phyloP scores from a whole-genome alignment of 2,888 invertebrate genomes.

The Rhorus exstirpatorius region DNA sequence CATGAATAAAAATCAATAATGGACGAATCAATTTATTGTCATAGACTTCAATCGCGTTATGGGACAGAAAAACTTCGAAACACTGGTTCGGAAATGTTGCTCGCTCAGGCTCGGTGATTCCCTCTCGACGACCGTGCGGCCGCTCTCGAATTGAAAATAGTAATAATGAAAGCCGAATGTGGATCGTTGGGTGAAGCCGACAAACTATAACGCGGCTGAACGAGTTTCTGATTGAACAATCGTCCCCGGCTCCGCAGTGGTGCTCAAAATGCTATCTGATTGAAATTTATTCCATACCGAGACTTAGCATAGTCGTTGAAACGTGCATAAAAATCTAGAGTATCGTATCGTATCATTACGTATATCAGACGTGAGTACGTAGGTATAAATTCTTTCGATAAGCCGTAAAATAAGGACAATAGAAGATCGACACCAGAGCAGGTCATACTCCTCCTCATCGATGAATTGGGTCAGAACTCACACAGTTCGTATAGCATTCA shows the following conservation, averaged over 20 bases:
- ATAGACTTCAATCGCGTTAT: neutral
- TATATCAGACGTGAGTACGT: neutral
- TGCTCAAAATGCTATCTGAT: constrained; percentile 58
- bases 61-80: neutral
- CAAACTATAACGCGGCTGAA: constrained; percentile 60
- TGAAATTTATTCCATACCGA: constrained; percentile 10
- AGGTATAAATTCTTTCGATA: constrained; percentile 30
- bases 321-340: neutral
- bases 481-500: constrained; percentile 15
- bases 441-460: constrained; percentile 61
- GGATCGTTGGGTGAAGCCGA: constrained; percentile 54
- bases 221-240: constrained; percentile 60
- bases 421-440: constrained; percentile 45
- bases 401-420: constrained; percentile 24
- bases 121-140: constrained; percentile 53
- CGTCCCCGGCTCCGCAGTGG: constrained; percentile 58
- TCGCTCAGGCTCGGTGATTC: constrained; percentile 32
- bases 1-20: neutral
- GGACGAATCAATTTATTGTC: constrained; percentile 33
- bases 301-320: neutral
- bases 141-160: constrained; percentile 63
- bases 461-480: constrained; percentile 67
- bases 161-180: constrained; percentile 68
- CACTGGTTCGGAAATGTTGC: constrained; percentile 43
- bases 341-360: neutral